Percentiles rank a stretch among this genome's conserved stretches.
phyloP scores from a whole-genome alignment of 1,140 invertebrate species.

The Drosophila quadrilineata region DNA sequence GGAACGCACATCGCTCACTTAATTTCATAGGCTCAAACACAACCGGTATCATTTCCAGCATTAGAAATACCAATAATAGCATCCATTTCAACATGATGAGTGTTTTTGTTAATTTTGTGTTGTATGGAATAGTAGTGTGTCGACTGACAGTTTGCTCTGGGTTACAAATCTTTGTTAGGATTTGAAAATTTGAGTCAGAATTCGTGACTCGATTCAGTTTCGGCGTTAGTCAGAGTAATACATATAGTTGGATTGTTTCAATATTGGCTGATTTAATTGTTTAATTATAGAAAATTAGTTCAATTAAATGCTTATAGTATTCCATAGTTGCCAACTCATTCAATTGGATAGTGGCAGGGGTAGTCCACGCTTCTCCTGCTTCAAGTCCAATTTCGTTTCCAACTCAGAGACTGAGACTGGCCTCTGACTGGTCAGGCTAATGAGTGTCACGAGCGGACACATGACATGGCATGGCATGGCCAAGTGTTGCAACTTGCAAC shows the following conservation, averaged over 20 bases:
- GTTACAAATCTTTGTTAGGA: too few species aligned
- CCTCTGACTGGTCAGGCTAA: conserved; percentile 17
- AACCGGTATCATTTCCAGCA: too few species aligned
- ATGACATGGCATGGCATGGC: conserved; percentile 30
- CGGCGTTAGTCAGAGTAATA: conserved; percentile 16
- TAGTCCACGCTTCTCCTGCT: conserved; percentile 15
- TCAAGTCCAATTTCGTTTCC: not conserved
- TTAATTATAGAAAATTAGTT: conserved; percentile 57
- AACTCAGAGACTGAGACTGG: not conserved
- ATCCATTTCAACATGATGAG: too few species aligned
- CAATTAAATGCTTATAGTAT: conserved; percentile 26
- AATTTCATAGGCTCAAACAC: too few species aligned
- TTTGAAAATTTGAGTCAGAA: conserved; percentile 20
- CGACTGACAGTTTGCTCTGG: too few species aligned
- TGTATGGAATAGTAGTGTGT: too few species aligned
- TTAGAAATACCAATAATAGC: too few species aligned
- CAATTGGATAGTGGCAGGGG: conserved; percentile 5
- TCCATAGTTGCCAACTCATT: not conserved
- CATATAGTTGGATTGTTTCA: not conserved
- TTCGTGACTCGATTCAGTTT: conserved; percentile 31
- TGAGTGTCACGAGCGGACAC: conserved; percentile 37
- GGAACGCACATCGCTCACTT: conserved; percentile 35
- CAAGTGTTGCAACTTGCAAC: conserved; percentile 14
- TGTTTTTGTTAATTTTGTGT: too few species aligned
- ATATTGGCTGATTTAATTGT: conserved; percentile 51